Percentiles rank a stretch among this genome's conserved stretches.
Conservation (phyloP, 1,140 invertebrate species). For the Atta cephalotes region DNA sequence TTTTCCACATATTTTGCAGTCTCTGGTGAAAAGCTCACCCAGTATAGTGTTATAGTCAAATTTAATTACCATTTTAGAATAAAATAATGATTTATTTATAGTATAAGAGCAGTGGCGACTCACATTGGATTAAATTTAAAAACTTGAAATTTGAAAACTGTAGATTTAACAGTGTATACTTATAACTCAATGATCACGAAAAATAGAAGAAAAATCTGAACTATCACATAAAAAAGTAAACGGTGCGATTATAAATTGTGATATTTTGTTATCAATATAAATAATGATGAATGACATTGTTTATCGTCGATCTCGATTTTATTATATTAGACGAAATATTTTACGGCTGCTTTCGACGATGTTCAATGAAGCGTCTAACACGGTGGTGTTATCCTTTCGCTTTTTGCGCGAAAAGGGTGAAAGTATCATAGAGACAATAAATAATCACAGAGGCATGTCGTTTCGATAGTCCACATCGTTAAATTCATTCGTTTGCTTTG, state of each 20-base stretch:
- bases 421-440: slow-evolving; percentile 18
- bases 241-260: not conserved
- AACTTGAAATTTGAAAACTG: too few species aligned
- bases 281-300: not conserved
- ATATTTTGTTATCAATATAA: slow-evolving; percentile 20
- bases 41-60: too few species aligned
- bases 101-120: too few species aligned
- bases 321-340: not conserved
- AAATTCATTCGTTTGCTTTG: slow-evolving; percentile 27
- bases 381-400: slow-evolving; percentile 28
- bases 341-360: not conserved
- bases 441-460: slow-evolving; percentile 44
- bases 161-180: too few species aligned
- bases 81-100: too few species aligned
- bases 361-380: not conserved
- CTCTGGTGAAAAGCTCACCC: too few species aligned
- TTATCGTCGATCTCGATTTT: not conserved
- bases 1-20: too few species aligned
- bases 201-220: slow-evolving; percentile 31
- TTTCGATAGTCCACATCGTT: slow-evolving; percentile 34
- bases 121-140: too few species aligned
- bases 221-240: not conserved
- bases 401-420: slow-evolving; percentile 50
- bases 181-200: not conserved
- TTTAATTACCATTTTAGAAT: too few species aligned